Percentiles rank a stretch among this genome's conserved stretches.
These are phyloP conservation scores for Trypoxylus dichotomus DNA, from an alignment of 1,140 invertebrate genomes.

Conservation along the genomic window DNA sequence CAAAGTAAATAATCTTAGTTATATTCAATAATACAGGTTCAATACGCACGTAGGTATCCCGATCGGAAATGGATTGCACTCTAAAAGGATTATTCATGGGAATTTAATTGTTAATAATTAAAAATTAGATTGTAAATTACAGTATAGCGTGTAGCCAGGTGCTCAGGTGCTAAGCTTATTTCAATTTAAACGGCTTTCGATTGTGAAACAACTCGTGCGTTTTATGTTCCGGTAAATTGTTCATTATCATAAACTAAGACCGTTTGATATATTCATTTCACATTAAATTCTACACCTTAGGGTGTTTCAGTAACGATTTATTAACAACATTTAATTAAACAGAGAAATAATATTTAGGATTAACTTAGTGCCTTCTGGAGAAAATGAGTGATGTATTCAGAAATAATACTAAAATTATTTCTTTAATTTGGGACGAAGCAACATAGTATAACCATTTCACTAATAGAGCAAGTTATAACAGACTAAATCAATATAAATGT, in stretches of 20 bases:
- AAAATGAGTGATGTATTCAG: too few species aligned
- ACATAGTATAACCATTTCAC: too few species aligned
- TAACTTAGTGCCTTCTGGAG: too few species aligned
- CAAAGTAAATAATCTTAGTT: neutral
- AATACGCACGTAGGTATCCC: neutral
- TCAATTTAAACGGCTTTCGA: neutral
- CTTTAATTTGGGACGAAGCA: too few species aligned
- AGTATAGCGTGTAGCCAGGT: neutral
- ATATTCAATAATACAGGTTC: neutral
- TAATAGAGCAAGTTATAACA: too few species aligned
- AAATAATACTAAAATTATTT: too few species aligned
- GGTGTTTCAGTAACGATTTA: neutral
- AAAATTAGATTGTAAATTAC: neutral
- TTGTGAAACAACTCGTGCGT: neutral
- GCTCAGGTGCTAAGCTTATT: neutral
- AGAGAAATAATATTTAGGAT: too few species aligned
- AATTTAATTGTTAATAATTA: slow-evolving; percentile 8
- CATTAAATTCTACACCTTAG: neutral
- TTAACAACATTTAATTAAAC: neutral
- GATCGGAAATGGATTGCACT: neutral
- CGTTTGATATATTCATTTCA: neutral
- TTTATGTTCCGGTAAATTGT: neutral
- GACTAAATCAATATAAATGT: too few species aligned
- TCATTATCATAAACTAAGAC: neutral
- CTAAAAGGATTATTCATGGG: neutral